A percentile compares a stretch with the other conserved stretches of the same genome.
Conservation (phyloP, 2,113 vertebrate species). For the Macaca nemestrina region DNA sequence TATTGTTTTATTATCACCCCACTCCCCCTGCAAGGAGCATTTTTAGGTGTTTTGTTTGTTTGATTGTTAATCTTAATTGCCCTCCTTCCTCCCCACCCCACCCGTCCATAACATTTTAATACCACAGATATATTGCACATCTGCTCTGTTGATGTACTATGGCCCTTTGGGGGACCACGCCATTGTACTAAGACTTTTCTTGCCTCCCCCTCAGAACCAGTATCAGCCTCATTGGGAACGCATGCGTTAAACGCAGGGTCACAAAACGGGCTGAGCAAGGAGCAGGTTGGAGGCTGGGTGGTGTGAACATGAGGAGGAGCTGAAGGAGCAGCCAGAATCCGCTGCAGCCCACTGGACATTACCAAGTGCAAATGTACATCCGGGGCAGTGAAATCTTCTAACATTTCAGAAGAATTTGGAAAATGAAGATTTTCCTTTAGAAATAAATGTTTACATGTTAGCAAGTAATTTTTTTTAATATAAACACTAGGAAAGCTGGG, state of each 20-base stretch:
- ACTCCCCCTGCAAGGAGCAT: neutral
- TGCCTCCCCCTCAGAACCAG: neutral
- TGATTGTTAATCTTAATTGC: neutral
- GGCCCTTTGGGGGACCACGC: neutral
- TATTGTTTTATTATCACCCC: neutral
- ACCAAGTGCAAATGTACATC: neutral
- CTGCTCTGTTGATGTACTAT: neutral
- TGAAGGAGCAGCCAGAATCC: neutral
- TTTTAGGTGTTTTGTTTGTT: neutral
- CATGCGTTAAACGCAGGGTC: neutral
- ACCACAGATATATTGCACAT: neutral
- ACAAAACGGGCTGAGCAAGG: neutral
- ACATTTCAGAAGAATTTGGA: neutral
- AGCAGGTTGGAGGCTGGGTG: neutral
- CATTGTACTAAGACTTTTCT: neutral
- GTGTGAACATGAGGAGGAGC: neutral
- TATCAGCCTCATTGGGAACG: too few species aligned
- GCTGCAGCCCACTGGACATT: neutral
- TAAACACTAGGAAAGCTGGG: neutral
- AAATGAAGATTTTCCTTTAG: neutral
- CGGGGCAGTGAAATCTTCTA: neutral
- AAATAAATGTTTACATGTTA: constrained; percentile 17
- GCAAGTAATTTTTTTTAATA: neutral
- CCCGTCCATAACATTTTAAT: neutral
- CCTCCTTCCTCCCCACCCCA: neutral